Evolutionary conservation across 2,113 vertebrate species (phyloP).

Genomic region (Tragelaphus scriptus): DNA sequence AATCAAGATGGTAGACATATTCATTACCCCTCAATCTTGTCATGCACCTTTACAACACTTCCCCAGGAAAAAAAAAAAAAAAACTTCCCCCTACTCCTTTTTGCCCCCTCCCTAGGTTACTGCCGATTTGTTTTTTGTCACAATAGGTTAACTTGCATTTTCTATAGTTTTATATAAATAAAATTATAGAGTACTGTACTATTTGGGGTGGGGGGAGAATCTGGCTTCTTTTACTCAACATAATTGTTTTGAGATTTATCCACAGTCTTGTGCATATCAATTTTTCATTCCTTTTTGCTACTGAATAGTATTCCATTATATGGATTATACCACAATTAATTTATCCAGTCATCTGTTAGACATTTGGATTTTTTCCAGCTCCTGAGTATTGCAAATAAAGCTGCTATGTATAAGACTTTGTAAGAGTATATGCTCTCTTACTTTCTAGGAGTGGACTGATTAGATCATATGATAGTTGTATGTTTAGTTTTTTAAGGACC

Average conservation of each 20-base stretch:
- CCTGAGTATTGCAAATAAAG: conserved; percentile 6
- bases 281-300: neutral
- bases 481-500: neutral
- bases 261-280: neutral
- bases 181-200: neutral
- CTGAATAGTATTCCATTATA: neutral
- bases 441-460: neutral
- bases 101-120: neutral
- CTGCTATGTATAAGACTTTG: neutral
- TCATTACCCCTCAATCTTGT: neutral
- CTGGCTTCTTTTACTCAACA: neutral
- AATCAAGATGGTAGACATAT: neutral
- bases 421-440: neutral
- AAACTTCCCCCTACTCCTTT: neutral
- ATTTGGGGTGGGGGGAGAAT: neutral
- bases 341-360: neutral
- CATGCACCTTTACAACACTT: neutral
- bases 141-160: neutral
- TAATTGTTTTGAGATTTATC: conserved; percentile 32
- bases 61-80: neutral
- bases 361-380: neutral
- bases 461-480: neutral
- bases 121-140: neutral
- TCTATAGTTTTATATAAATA: conserved; percentile 8
- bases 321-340: neutral